These are phyloP conservation scores for Toxotes lorentzi DNA, from an alignment of 2,797 vertebrate species.

Conservation along the genomic window DNA sequence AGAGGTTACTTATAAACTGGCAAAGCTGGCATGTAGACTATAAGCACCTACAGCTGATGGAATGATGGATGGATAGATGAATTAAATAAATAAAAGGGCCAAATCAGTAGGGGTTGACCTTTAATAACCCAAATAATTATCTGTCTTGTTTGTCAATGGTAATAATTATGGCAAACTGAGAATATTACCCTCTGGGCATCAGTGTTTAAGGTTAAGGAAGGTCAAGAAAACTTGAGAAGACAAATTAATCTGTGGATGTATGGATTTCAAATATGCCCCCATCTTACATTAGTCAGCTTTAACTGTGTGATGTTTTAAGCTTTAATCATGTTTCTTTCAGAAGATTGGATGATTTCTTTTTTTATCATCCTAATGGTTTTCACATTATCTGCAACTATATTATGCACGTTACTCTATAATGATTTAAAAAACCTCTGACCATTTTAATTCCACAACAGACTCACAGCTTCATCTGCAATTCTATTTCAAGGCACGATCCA, in stretches of 20 bases:
- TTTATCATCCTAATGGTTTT: constrained; percentile 2
- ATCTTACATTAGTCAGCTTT: constrained; percentile 53
- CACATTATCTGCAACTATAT: neutral
- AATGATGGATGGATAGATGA: constrained; percentile 48
- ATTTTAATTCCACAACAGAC: constrained; percentile 53
- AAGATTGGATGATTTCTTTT: neutral
- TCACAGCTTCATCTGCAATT: constrained; percentile 34
- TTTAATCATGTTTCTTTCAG: constrained; percentile 7
- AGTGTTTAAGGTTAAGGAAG: constrained; percentile 40
- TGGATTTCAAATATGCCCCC: constrained; percentile 43
- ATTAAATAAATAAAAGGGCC: constrained; percentile 9
- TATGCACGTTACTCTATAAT: neutral
- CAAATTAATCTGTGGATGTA: constrained; percentile 54
- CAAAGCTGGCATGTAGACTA: constrained; percentile 12
- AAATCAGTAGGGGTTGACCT: neutral
- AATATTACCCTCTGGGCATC: constrained; percentile 22
- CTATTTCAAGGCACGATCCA: neutral
- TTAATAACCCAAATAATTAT: constrained; percentile 48
- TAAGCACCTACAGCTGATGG: constrained; percentile 42
- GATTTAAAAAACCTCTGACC: constrained; percentile 6
- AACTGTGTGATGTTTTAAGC: neutral
- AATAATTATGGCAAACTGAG: constrained; percentile 28
- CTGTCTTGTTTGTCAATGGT: constrained; percentile 19
- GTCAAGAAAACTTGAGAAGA: too few species aligned
- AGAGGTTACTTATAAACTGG: constrained; percentile 15